Conservation (phyloP, 2,888 invertebrate genomes). For the Cyclophora punctaria region DNA sequence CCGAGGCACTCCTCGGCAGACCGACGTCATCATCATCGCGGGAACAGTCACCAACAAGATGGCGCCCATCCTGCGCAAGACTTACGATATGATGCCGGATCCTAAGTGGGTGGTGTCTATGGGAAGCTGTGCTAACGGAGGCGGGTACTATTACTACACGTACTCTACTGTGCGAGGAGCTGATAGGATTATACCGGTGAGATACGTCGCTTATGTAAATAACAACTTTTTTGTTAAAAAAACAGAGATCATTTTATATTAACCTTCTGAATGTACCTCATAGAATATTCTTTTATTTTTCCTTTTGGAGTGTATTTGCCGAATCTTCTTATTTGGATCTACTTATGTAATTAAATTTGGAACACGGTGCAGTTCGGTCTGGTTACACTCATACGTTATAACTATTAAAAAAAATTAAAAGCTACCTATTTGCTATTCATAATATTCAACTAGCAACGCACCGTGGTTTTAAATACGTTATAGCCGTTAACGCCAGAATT, state of each 20-base stretch:
- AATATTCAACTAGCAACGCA: too few relatives aligned
- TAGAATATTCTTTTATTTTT: too few relatives aligned
- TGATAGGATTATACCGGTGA: conserved; percentile 60
- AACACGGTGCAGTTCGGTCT: too few relatives aligned
- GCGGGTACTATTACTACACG: conserved; percentile 99
- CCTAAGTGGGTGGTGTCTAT: conserved; percentile 99
- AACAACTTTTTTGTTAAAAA: neutral
- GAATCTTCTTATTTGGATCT: neutral
- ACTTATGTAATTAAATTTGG: too few relatives aligned
- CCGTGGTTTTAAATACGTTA: too few relatives aligned
- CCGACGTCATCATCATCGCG: conserved; percentile 98
- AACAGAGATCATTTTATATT: neutral
- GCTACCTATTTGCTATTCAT: too few relatives aligned
- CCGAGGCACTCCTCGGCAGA: conserved; percentile 95
- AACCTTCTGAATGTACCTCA: too few relatives aligned
- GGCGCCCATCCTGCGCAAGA: conserved; percentile 97
- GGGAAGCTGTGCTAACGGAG: conserved; percentile 99
- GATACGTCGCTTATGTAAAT: neutral
- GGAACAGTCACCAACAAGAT: conserved; percentile 99
- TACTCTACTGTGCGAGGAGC: conserved; percentile 89
- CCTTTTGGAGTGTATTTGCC: too few relatives aligned
- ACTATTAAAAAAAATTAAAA: too few relatives aligned
- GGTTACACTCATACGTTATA: too few relatives aligned
- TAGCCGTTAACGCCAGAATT: too few relatives aligned
- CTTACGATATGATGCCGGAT: conserved; percentile 98